Base-by-base conservation (phyloP, 2,113 vertebrate genomes). In the Elgaria multicarinata region DNA sequence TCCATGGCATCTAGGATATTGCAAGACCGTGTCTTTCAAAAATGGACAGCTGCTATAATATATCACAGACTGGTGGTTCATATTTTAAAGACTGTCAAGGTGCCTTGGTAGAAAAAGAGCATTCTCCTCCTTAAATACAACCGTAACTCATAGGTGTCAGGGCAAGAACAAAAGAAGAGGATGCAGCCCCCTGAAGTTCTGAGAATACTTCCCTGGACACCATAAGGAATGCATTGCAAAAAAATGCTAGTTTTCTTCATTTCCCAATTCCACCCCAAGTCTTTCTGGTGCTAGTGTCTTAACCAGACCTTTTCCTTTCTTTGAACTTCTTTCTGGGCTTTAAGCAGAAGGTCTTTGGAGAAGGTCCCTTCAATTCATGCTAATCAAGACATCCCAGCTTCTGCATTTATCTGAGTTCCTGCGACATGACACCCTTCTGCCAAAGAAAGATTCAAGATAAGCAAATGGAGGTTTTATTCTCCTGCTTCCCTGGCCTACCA, bases 381-480 rank as follows among this genome's bases (percentile, higher is more conserved):
- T 96, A 94, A 96, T 94, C 94, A 77, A 0, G 36, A 71, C 89
- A 90, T 8, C 71, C 93, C 94, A 96, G 93, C 91, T 87, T 85
- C 0, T 58, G 79, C 0, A 18, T 76, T 62, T 96, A 94, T 95
- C 95, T 2, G 82, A 16, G 69, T 26, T 62, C 83, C 71, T 13
- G 36, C 16, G 13, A 75, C 26, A 24, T 2, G 0, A 86, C 72
- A 89, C 3, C 2, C 16, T 0, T 58, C 86, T 83, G n/a, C 6
- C 31, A 5, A 89, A 92, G 20, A 83, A 39, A 89, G 89, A 90
- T 77, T 90, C 90, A 36, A 94, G 96, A 96, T 96, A 96, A 96
- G 39, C 62, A 75, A 93, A 86, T 92, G n/a, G 67, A 66, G 67
- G 36, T 76, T 94, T 69, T 50, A 75, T 92, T 82, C 5, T 93